These are phyloP conservation scores for Enteromius mattozi DNA, from an alignment of 2,797 vertebrate genomes.

Conservation along the genomic window DNA sequence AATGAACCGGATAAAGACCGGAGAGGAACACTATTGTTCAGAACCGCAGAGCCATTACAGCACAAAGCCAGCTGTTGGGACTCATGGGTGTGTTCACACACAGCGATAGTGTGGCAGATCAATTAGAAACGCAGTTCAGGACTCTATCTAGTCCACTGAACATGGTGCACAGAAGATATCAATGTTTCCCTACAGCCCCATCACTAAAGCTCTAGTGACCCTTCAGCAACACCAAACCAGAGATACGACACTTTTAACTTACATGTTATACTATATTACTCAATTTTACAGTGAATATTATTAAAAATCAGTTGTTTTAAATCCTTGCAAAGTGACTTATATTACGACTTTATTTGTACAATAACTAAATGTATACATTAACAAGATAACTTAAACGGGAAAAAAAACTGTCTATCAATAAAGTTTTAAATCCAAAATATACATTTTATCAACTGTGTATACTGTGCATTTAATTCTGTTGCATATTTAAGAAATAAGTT, in stretches of 20 bases:
- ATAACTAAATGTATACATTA: neutral
- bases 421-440: neutral
- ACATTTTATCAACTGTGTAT: neutral
- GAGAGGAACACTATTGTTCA: constrained; percentile 76
- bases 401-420: too few relatives aligned
- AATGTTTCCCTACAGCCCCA: neutral
- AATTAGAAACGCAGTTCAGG: neutral
- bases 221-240: constrained; percentile 1
- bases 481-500: too few relatives aligned
- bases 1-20: constrained; percentile 58
- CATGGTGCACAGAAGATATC: neutral
- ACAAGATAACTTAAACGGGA: neutral
- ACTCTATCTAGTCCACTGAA: constrained; percentile 9
- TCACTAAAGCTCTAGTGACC: constrained; percentile 1
- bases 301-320: neutral
- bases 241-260: neutral
- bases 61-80: constrained; percentile 68
- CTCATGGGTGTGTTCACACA: constrained; percentile 22
- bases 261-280: too few relatives aligned
- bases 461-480: neutral
- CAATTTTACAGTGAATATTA: neutral
- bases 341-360: neutral
- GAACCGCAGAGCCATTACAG: constrained; percentile 42
- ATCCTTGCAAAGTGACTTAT: neutral
- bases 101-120: constrained; percentile 25